Conservation (phyloP, 2,888 invertebrate genomes). For the Psylliodes chrysocephalus region DNA sequence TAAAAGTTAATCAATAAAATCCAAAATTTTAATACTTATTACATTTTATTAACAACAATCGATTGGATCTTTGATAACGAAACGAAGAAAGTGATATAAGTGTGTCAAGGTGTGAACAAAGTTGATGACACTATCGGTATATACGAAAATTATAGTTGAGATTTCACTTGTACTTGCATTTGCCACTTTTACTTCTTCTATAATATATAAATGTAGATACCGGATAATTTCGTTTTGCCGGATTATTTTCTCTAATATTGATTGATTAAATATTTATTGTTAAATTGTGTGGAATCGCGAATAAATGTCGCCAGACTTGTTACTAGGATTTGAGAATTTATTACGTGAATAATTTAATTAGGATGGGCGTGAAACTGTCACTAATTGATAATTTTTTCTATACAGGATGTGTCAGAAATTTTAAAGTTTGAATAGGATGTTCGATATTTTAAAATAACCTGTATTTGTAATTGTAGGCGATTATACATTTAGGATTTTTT, state of each 20-base stretch:
- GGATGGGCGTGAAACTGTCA: too few species aligned
- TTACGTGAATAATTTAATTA: too few species aligned
- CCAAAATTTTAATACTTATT: conserved; percentile 3
- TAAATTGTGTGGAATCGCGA: too few species aligned
- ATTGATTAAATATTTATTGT: conserved; percentile 21
- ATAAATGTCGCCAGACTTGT: too few species aligned
- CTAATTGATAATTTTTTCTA: too few species aligned
- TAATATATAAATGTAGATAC: conserved; percentile 36
- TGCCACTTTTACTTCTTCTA: conserved; percentile 47
- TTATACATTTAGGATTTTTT: too few species aligned
- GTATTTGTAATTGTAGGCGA: too few species aligned
- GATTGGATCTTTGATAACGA: conserved; percentile 37
- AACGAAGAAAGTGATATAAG: conserved; percentile 49
- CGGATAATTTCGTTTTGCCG: conserved; percentile 20
- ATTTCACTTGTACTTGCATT: conserved; percentile 44
- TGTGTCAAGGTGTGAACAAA: conserved; percentile 50
- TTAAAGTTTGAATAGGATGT: too few species aligned
- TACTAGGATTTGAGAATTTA: too few species aligned
- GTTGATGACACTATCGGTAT: conserved; percentile 46
- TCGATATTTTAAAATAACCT: too few species aligned
- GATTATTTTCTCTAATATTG: conserved; percentile 25
- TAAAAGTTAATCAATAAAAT: conserved; percentile 12
- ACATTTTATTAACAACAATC: conserved; percentile 26
- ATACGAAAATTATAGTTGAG: conserved; percentile 45
- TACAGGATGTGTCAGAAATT: too few species aligned